phyloP scores from a whole-genome alignment of 2,113 vertebrate species.

The Asarcornis scutulata region DNA sequence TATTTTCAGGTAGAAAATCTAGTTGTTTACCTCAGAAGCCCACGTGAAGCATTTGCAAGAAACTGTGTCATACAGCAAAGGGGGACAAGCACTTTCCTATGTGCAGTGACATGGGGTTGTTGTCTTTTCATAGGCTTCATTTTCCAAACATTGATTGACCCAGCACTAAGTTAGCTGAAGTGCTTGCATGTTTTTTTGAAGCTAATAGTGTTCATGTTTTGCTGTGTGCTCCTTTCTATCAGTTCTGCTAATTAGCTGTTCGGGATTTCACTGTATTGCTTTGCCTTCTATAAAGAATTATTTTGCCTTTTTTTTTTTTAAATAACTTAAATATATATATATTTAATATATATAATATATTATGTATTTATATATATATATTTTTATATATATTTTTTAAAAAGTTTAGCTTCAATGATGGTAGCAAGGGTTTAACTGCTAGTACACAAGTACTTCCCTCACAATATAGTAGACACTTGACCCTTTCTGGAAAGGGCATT shows the following conservation, averaged over 20 bases:
- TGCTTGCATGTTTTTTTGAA: not conserved
- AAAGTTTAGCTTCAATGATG: not conserved
- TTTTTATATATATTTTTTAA: too few relatives aligned
- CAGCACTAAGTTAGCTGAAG: not conserved
- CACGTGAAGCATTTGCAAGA: not conserved
- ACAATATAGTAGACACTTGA: not conserved
- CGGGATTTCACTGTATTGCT: not conserved
- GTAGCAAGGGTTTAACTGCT: not conserved
- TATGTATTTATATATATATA: too few relatives aligned
- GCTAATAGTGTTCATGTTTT: not conserved
- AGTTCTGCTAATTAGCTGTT: not conserved
- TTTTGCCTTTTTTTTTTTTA: not conserved
- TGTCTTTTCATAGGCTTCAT: not conserved
- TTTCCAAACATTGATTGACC: not conserved
- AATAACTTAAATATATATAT: too few relatives aligned
- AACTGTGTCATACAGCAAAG: not conserved
- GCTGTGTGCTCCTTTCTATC: not conserved
- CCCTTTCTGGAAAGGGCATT: not conserved
- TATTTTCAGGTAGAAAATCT: not conserved
- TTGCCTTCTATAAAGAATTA: not conserved
- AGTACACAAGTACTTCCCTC: not conserved
- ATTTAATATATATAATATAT: too few relatives aligned
- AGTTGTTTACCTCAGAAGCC: not conserved
- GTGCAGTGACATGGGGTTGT: fast-evolving
- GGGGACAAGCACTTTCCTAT: not conserved